These are phyloP conservation scores for Orthosia gracilis DNA, from an alignment of 2,888 invertebrate species.

Conservation along the genomic window DNA sequence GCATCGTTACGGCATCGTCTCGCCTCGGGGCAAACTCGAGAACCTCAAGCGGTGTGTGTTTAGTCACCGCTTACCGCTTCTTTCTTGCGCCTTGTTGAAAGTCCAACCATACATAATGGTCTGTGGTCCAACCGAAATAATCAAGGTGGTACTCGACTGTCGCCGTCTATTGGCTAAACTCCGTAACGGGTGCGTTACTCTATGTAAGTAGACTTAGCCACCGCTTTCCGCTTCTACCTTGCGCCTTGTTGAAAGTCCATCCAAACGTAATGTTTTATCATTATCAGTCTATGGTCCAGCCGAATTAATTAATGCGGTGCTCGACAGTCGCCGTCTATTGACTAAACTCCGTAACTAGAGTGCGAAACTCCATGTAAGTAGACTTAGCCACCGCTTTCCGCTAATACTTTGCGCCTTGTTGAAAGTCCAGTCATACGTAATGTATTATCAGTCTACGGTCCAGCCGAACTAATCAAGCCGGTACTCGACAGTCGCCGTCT, in stretches of 20 bases:
- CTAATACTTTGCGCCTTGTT: slow-evolving; percentile 7
- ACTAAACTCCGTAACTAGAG: slow-evolving; percentile 16
- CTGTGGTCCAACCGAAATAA: slow-evolving; percentile 59
- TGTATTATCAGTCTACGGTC: slow-evolving; percentile 23
- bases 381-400: neutral
- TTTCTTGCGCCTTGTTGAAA: slow-evolving; percentile 18
- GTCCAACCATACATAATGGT: slow-evolving; percentile 12
- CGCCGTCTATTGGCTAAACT: slow-evolving; percentile 32
- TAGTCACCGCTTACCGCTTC: neutral
- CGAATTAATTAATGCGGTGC: slow-evolving; percentile 64
- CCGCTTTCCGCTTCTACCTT: slow-evolving; percentile 1
- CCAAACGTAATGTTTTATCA: slow-evolving; percentile 9
- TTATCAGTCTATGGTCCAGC: slow-evolving; percentile 36
- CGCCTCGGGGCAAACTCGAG: too few relatives aligned
- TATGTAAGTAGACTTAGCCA: neutral
- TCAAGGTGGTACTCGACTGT: slow-evolving; percentile 44
- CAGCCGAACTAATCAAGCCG: slow-evolving; percentile 66
- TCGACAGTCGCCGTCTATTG: slow-evolving; percentile 19
- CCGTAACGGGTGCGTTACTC: neutral
- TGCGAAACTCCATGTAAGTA: neutral
- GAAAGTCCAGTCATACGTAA: slow-evolving; percentile 20
- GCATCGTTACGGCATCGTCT: too few relatives aligned
- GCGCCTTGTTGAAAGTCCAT: slow-evolving; percentile 20
- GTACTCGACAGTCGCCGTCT: slow-evolving; percentile 29
- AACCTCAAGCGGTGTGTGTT: too few relatives aligned